Evolutionary conservation across 2,113 vertebrate species (phyloP), one percentile per base, ranked within the genome.

Genomic region (Baryphthengus martii): DNA sequence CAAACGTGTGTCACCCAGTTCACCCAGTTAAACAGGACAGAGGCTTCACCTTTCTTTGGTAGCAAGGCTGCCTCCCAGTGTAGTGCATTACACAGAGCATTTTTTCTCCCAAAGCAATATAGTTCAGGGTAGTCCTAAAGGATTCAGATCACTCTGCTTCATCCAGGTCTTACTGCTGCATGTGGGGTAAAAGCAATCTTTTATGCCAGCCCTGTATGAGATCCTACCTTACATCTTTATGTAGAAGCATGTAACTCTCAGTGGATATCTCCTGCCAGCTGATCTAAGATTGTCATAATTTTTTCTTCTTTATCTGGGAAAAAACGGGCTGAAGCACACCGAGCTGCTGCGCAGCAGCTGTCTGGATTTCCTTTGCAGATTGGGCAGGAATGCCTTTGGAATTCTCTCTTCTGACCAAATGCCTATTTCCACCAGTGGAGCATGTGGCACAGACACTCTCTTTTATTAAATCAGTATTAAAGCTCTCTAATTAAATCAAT

Each of bases 241-340:
- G 19, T 21, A 35, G 67, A 42, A 55, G n/a, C 12, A 29, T 1
- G 0, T 12, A 70, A 40, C 29, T 29, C 65, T 63, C 13, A 4
- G 28, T 8, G 52, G 21, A 31, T 14, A 29, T 4, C 26, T 62
- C 13, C 59, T 47, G 58, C 59, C 28, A 76, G 40, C 40, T 85
- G 24, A 26, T 37, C 35, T 47, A 17, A 50, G 31, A 16, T 7
- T 0, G 0, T 15, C 33, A 25, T 15, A 0, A 5, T 9, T 33
- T 56, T 23, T 75, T 44, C 11, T 19, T 3, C 47, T 55, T 78
- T 17, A 55, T 19, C n/a, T 39, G 42, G 21, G 52, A 58, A 61
- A 10, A 1, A 14, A 26, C 3, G 47, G 35, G 11, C 50, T 29
- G 17, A 75, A 28, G 37, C 59, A 35, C 29, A 29, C 20, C 1